phyloP scores from a whole-genome alignment of 2,113 vertebrate species.

The Sinocyclocheilus anshuiensis region DNA sequence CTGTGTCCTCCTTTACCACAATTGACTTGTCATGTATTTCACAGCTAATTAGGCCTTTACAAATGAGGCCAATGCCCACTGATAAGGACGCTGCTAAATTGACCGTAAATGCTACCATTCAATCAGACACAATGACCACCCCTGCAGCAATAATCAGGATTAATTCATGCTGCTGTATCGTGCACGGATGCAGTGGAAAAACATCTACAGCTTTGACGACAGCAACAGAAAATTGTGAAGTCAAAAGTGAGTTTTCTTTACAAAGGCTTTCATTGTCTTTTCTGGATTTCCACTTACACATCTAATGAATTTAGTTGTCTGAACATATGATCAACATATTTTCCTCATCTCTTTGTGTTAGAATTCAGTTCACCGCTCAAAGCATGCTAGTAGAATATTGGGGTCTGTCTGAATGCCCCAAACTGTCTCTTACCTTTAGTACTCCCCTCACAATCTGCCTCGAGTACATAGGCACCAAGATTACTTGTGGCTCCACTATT shows the following conservation, averaged over 20 bases:
- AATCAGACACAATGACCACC: conserved; percentile 69
- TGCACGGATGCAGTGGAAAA: conserved; percentile 58
- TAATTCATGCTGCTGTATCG: conserved; percentile 68
- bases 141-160: conserved; percentile 70
- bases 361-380: not conserved
- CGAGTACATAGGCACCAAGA: conserved; percentile 58
- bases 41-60: conserved; percentile 80
- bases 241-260: conserved; percentile 17
- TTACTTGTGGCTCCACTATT: too few species aligned
- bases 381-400: conserved; percentile 27
- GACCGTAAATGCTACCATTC: conserved; percentile 76
- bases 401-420: conserved; percentile 36
- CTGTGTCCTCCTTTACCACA: conserved; percentile 63
- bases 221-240: conserved; percentile 55
- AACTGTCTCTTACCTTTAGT: conserved; percentile 57
- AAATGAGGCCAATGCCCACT: conserved; percentile 67
- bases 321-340: not conserved
- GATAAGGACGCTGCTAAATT: conserved; percentile 78
- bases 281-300: conserved; percentile 23
- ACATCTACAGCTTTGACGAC: conserved; percentile 28
- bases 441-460: conserved; percentile 42
- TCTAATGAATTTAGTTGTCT: too few species aligned
- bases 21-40: conserved; percentile 81
- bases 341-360: not conserved
- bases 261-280: conserved; percentile 3